These are phyloP conservation scores for Sebastes kiyomatsui DNA, from an alignment of 2,797 vertebrate genomes.

Conservation along the genomic window DNA sequence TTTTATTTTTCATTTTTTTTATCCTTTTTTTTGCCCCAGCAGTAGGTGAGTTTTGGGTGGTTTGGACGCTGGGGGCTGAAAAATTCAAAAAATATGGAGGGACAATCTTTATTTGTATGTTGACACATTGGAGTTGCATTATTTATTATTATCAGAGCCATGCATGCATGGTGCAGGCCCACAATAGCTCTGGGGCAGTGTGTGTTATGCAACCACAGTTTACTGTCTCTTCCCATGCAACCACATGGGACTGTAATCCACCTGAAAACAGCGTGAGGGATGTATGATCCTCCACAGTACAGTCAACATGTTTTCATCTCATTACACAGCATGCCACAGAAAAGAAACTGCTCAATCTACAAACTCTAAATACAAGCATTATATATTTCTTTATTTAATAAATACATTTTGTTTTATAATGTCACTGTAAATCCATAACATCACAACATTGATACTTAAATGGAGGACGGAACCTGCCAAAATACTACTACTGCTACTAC, in stretches of 20 bases:
- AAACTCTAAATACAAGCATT: no score
- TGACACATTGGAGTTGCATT: neutral
- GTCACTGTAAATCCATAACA: neutral
- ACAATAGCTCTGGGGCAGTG: neutral
- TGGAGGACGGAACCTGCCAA: neutral
- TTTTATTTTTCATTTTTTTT: no score
- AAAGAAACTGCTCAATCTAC: neutral
- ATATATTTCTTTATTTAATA: neutral
- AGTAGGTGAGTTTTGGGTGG: no score
- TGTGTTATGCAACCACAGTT: slow-evolving; percentile 24
- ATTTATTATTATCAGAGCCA: neutral
- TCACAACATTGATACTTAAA: neutral
- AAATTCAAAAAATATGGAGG: no score
- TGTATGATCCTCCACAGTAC: slow-evolving; percentile 24
- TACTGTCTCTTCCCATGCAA: neutral
- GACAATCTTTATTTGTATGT: no score
- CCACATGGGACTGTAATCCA: slow-evolving; percentile 40
- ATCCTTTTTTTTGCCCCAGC: no score
- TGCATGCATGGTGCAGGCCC: neutral
- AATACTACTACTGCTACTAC: no score
- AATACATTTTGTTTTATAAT: no score
- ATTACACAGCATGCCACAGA: neutral
- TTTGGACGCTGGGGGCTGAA: no score
- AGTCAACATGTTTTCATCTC: neutral
- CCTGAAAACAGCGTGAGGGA: slow-evolving; percentile 9